These are phyloP conservation scores for Zelleria hepariella DNA, from an alignment of 2,888 invertebrate genomes.

Conservation along the genomic window DNA sequence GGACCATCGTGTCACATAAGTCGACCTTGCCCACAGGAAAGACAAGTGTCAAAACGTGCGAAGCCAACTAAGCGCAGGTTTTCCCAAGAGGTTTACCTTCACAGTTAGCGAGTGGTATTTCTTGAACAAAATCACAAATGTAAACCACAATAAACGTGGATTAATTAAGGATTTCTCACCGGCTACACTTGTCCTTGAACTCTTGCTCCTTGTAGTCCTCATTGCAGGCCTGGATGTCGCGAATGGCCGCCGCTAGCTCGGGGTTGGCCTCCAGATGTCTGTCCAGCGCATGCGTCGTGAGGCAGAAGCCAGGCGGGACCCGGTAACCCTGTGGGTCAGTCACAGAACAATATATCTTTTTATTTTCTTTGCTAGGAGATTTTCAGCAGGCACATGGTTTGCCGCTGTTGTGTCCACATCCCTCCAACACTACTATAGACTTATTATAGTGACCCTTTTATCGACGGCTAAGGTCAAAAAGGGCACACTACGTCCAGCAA, in stretches of 20 bases:
- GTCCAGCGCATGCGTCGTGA: conserved; percentile 75
- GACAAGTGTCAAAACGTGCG: too few relatives aligned
- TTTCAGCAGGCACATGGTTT: background rate
- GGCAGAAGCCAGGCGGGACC: conserved; percentile 80
- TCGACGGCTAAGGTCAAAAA: background rate
- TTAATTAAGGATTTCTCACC: too few relatives aligned
- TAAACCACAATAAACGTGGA: too few relatives aligned
- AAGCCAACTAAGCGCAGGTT: too few relatives aligned
- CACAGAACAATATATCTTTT: conserved; percentile 17
- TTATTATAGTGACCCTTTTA: background rate
- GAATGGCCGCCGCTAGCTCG: conserved; percentile 55
- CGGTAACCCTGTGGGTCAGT: conserved; percentile 69
- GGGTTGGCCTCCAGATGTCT: conserved; percentile 66
- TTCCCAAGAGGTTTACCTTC: too few relatives aligned
- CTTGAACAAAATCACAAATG: too few relatives aligned
- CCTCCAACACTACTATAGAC: background rate
- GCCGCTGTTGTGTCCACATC: background rate
- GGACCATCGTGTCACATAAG: too few relatives aligned
- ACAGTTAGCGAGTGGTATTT: too few relatives aligned
- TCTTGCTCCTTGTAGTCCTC: conserved; percentile 53
- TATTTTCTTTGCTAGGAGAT: too few relatives aligned
- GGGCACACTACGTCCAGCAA: background rate
- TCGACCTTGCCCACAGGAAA: too few relatives aligned
- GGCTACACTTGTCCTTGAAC: conserved; percentile 65
- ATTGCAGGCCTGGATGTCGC: conserved; percentile 64